Evolutionary conservation across 37 sponge, comb jelly and placozoan genomes (phyloP).

Genomic region (Theonella swinhoei): DNA sequence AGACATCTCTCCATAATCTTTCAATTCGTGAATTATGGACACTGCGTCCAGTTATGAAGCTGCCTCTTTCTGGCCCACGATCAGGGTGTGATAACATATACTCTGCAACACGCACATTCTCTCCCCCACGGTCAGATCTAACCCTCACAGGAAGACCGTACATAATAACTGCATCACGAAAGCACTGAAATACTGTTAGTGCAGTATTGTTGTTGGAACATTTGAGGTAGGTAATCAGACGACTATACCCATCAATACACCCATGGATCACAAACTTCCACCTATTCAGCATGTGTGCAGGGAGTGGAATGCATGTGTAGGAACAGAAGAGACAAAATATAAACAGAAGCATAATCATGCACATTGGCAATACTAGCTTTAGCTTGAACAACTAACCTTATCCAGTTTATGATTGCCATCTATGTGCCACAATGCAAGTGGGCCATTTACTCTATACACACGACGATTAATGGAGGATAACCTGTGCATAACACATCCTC

Average conservation of each 20-base stretch:
- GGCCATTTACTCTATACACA: constrained; percentile 34
- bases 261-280: constrained; percentile 38
- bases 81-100: constrained; percentile 62
- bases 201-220: constrained; percentile 39
- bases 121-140: constrained; percentile 49
- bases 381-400: constrained; percentile 44
- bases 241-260: constrained; percentile 42
- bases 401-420: constrained; percentile 65
- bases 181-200: constrained; percentile 28
- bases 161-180: background rate
- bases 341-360: too few species aligned
- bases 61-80: constrained; percentile 38
- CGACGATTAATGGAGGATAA: constrained; percentile 23
- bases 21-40: constrained; percentile 72
- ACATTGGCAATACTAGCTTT: background rate
- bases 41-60: constrained; percentile 61
- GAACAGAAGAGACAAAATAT: too few species aligned
- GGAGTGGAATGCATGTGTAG: too few species aligned
- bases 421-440: constrained; percentile 52
- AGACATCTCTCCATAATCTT: constrained; percentile 65
- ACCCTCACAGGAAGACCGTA: constrained; percentile 34
- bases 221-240: constrained; percentile 8
- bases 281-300: too few species aligned
- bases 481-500: constrained; percentile 13
- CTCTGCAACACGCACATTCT: constrained; percentile 33